Evolutionary conservation across 2,113 vertebrate species (phyloP).

Genomic region (Daubentonia madagascariensis): DNA sequence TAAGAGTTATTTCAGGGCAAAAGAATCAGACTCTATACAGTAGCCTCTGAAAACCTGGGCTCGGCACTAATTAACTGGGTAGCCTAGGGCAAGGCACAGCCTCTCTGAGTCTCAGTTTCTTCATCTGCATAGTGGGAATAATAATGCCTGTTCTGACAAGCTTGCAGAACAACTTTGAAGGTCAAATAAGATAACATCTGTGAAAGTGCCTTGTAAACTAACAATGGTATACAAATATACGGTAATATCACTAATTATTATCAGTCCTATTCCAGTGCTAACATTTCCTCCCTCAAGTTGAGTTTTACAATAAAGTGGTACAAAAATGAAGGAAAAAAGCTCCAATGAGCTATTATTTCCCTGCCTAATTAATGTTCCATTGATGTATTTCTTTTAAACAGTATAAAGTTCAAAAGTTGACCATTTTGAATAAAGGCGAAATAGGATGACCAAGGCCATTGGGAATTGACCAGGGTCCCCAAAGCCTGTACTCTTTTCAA

Average conservation of each 20-base stretch:
- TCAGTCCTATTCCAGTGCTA: not conserved
- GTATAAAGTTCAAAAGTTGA: not conserved
- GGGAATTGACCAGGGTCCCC: not conserved
- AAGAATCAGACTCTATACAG: not conserved
- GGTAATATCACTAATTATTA: not conserved
- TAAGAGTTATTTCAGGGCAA: not conserved
- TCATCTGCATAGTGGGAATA: not conserved
- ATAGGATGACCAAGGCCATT: not conserved
- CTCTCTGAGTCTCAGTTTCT: not conserved
- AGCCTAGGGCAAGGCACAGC: not conserved
- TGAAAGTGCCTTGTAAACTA: constrained; percentile 11
- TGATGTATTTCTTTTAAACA: not conserved
- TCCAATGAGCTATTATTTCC: not conserved
- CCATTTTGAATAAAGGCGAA: not conserved
- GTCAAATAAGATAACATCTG: not conserved
- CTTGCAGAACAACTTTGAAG: not conserved
- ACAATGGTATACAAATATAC: not conserved
- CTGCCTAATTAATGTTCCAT: not conserved
- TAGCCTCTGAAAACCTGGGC: not conserved
- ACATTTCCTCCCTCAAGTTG: not conserved
- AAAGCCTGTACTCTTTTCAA: not conserved
- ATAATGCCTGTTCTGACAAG: not conserved
- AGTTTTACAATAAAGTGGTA: not conserved
- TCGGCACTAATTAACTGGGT: not conserved
- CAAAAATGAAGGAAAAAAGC: not conserved